Percentiles rank a stretch among this genome's conserved stretches.
Evolutionary conservation across 2,113 vertebrate species (phyloP).

Genomic region (Myotis davidii): DNA sequence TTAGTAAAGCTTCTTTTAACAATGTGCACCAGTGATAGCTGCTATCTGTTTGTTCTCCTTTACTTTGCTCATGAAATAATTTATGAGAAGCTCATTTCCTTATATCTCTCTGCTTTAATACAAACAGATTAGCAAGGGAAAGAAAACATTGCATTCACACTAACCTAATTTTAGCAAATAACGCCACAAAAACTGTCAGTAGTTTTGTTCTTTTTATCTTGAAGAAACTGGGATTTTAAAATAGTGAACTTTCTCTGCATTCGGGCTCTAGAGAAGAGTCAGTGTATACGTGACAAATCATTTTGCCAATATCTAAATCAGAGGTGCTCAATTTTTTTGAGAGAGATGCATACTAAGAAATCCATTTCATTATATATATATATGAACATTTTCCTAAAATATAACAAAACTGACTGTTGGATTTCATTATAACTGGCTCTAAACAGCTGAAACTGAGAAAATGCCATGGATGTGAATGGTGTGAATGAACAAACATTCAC

Average conservation of each 20-base stretch:
- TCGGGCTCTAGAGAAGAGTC: background rate
- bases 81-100: constrained; percentile 62
- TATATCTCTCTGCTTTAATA: constrained; percentile 2
- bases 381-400: background rate
- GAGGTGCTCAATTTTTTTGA: background rate
- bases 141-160: background rate
- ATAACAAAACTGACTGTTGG: background rate
- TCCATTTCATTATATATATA: background rate
- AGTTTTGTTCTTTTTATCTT: constrained; percentile 4
- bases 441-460: background rate
- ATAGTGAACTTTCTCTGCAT: background rate
- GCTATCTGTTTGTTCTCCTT: constrained; percentile 48
- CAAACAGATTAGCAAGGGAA: constrained; percentile 8
- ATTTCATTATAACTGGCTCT: background rate
- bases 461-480: background rate
- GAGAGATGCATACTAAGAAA: background rate
- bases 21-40: constrained; percentile 59
- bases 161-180: constrained; percentile 52
- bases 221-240: background rate
- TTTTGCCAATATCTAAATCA: background rate
- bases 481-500: background rate
- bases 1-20: constrained; percentile 70
- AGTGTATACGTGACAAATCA: background rate
- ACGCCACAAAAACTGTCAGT: background rate
- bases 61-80: constrained; percentile 73